phyloP scores from a whole-genome alignment of 2,888 invertebrate species.

The Exephanes ischioxanthus region DNA sequence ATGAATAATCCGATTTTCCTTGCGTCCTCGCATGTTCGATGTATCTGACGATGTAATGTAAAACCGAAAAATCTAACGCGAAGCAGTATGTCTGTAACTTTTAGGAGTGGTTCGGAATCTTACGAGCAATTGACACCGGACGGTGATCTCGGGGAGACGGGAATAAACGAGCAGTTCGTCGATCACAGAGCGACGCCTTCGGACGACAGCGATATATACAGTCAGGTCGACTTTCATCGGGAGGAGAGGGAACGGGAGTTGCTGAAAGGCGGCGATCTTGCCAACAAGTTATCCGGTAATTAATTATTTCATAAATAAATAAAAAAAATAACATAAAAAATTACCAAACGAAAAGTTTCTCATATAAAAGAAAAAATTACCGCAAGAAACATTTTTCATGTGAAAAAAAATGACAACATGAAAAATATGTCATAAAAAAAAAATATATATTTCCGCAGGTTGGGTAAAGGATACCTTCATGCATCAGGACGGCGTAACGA shows the following conservation, averaged over 20 bases:
- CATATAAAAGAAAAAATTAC: background rate
- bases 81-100: conserved; percentile 85
- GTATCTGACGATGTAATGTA: background rate
- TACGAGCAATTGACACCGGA: conserved; percentile 87
- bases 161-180: conserved; percentile 82
- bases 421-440: background rate
- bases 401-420: background rate
- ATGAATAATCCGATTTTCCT: conserved; percentile 49
- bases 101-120: conserved; percentile 86
- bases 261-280: conserved; percentile 80
- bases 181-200: conserved; percentile 86
- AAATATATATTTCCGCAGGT: conserved; percentile 78
- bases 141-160: conserved; percentile 83
- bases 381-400: background rate
- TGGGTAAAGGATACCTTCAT: conserved; percentile 86
- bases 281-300: conserved; percentile 82
- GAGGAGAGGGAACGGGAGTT: conserved; percentile 85
- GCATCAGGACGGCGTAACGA: conserved; percentile 86
- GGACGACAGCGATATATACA: conserved; percentile 90
- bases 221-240: conserved; percentile 88
- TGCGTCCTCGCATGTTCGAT: background rate
- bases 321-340: background rate
- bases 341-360: conserved; percentile 1
- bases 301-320: conserved; percentile 13
- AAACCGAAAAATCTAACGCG: conserved; percentile 80